Evolutionary conservation across 2,888 invertebrate species (phyloP), one percentile per base, ranked within the genome.

Genomic region (Leptopterna dolabrata): DNA sequence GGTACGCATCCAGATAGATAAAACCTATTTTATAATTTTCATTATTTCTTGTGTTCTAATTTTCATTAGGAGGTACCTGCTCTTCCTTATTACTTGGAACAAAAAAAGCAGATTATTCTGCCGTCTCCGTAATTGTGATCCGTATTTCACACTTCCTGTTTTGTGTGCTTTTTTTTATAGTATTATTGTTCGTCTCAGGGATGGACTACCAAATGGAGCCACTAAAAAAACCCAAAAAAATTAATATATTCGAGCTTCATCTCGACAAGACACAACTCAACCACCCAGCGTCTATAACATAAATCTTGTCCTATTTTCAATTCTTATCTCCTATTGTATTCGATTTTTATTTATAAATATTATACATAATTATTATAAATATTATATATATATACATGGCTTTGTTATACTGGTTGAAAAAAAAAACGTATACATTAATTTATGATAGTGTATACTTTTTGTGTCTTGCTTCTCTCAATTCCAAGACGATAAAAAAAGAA

Each of bases 131-230:
- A 4, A 36, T 36, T 36, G n/a, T 7, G 36, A 36, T 36, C 2
- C 36, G 7, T 36, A 36, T 36, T 36, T 36, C 36, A 36, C 7
- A 4, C 7, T 36, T 36, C 36, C 7, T 36, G 2, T 7, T 2
- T 36, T 36, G 36, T 36, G 36, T 4, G 0, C 30, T 24, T 63
- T 70, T 51, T 84, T 55, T 43, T 80, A 47, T 73, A 81, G 81
- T 90, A 89, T 88, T 89, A 90, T 88, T 89, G 89, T 87, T 82
- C 89, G 90, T 90, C 91, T 87, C 91, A 93, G 93, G 93, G 93
- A 90, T 94, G 93, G 93, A 92, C 92, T 81, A 90, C 91, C 90
- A 93, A 93, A 91, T 93, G 93, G 93, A 93, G 92, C 87, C 88
- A 88, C 63, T 88, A 88, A 85, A 78, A 78, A 30, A 19, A 51